Conservation (phyloP, 2,888 invertebrate genomes). For the Polia nebulosa region DNA sequence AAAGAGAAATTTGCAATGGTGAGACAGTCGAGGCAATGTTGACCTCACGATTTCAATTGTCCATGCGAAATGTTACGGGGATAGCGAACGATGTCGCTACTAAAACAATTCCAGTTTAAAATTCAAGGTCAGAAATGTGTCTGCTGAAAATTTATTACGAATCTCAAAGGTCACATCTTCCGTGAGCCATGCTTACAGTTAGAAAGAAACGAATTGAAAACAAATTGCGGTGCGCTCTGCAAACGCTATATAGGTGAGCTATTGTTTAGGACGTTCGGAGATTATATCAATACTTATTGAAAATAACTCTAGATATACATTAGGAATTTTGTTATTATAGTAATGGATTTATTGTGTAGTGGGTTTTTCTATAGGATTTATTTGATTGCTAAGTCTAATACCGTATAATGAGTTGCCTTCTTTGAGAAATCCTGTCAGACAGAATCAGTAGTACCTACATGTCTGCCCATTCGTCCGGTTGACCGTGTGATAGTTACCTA, state of each 20-base stretch:
- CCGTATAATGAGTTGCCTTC: neutral
- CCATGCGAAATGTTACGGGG: conserved; percentile 89
- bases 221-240: conserved; percentile 50
- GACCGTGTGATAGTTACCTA: conserved; percentile 6
- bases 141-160: conserved; percentile 77
- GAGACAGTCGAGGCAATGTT: conserved; percentile 86
- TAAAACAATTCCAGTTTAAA: conserved; percentile 86
- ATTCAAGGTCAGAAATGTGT: conserved; percentile 88
- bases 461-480: conserved; percentile 14
- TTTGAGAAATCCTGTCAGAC: neutral
- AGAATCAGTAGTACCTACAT: neutral
- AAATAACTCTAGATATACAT: conserved; percentile 40
- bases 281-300: conserved; percentile 52
- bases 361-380: conserved; percentile 1
- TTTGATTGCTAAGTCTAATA: conserved; percentile 1
- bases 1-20: conserved; percentile 88
- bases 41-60: conserved; percentile 91
- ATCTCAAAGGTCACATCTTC: conserved; percentile 67
- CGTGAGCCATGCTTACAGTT: conserved; percentile 57
- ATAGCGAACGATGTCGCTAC: conserved; percentile 89
- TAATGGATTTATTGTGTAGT: conserved; percentile 40
- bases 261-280: conserved; percentile 50
- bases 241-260: conserved; percentile 50
- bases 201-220: conserved; percentile 61
- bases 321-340: conserved; percentile 30